phyloP scores from a whole-genome alignment of 2,888 invertebrate species.

The Rhingia campestris region DNA sequence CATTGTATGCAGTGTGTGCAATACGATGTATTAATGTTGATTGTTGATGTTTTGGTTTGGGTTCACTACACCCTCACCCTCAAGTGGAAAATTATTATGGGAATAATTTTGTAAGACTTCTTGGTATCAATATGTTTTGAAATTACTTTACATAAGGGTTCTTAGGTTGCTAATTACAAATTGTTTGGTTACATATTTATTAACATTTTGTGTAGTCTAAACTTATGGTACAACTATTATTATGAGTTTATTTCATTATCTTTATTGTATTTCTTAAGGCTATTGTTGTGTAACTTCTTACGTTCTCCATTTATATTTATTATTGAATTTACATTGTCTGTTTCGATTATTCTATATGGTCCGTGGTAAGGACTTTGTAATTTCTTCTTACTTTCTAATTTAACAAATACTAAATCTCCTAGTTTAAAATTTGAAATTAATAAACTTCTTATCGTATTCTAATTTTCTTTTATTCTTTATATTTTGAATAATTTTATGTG shows the following conservation, averaged over 20 bases:
- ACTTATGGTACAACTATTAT: too few relatives aligned
- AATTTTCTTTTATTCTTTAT: conserved; percentile 15
- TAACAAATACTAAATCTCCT: conserved; percentile 20
- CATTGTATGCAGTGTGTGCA: too few relatives aligned
- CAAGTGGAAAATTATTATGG: conserved; percentile 2
- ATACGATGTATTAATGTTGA: too few relatives aligned
- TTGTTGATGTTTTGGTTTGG: too few relatives aligned
- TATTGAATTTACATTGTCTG: conserved; percentile 12
- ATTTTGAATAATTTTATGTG: neutral
- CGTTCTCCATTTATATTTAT: conserved; percentile 19
- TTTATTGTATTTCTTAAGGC: conserved; percentile 9
- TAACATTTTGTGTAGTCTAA: too few relatives aligned
- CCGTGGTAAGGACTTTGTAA: conserved; percentile 21
- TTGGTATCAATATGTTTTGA: neutral
- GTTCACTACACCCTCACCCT: conserved; percentile 5
- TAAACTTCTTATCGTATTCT: conserved; percentile 17
- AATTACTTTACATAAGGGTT: too few relatives aligned
- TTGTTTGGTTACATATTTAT: too few relatives aligned
- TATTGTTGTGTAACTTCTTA: conserved; percentile 19
- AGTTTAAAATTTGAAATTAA: conserved; percentile 3
- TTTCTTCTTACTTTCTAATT: conserved; percentile 23
- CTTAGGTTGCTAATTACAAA: too few relatives aligned
- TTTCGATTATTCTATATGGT: conserved; percentile 3
- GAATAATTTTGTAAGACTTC: neutral
- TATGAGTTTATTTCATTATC: neutral